A percentile compares a stretch with the other conserved stretches of the same genome.
These are phyloP conservation scores for Acronicta alni DNA, from an alignment of 2,888 invertebrate species.

Conservation along the genomic window DNA sequence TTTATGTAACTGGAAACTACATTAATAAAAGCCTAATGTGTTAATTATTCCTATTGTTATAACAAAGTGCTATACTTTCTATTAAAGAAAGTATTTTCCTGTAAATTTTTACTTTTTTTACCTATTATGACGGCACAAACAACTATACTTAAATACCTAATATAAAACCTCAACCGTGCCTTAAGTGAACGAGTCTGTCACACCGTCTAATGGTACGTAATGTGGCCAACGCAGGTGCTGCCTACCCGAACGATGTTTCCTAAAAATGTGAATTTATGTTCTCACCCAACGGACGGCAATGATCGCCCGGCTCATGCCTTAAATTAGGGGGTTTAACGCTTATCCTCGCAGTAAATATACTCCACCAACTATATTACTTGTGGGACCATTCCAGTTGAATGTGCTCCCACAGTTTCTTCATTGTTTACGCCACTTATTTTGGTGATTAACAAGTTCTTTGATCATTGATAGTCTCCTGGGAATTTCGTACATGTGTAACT, in stretches of 20 bases:
- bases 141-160: conserved; percentile 31
- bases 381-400: conserved; percentile 69
- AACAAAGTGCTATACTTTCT: too few species aligned
- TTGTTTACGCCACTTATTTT: conserved; percentile 73
- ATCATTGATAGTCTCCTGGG: conserved; percentile 42
- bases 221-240: conserved; percentile 79
- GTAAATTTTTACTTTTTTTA: not conserved
- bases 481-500: conserved; percentile 36
- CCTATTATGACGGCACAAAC: conserved; percentile 17
- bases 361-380: conserved; percentile 79
- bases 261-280: conserved; percentile 88
- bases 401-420: conserved; percentile 63
- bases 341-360: conserved; percentile 85
- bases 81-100: too few species aligned
- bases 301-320: conserved; percentile 85
- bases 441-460: conserved; percentile 65
- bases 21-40: too few species aligned
- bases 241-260: conserved; percentile 72
- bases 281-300: conserved; percentile 81
- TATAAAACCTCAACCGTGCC: conserved; percentile 47
- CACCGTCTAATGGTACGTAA: conserved; percentile 75
- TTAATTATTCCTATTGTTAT: too few species aligned
- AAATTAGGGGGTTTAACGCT: conserved; percentile 87
- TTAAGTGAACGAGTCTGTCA: conserved; percentile 66
- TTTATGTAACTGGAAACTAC: too few species aligned